Evolutionary conservation across 2,888 invertebrate genomes (phyloP).

Genomic region (Phortica magna): DNA sequence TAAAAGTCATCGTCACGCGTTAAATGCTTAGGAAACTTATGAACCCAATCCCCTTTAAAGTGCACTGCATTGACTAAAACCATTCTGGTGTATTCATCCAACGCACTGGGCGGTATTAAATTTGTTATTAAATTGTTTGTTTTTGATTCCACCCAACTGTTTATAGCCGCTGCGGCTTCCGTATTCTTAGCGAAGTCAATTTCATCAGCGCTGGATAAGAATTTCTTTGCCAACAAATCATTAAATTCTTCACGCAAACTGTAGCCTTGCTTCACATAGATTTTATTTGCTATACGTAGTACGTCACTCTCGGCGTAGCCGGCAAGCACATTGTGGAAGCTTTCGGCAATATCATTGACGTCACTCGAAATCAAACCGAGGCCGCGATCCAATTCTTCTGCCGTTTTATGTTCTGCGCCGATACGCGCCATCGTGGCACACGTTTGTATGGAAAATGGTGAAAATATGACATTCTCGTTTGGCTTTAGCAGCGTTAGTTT

Average conservation of each 20-base stretch:
- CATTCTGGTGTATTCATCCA: constrained; percentile 81
- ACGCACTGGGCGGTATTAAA: constrained; percentile 81
- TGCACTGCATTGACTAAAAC: constrained; percentile 87
- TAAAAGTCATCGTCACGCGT: constrained; percentile 84
- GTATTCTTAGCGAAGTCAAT: constrained; percentile 81
- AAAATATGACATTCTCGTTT: constrained; percentile 84
- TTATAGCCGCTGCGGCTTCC: constrained; percentile 82
- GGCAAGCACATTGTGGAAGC: constrained; percentile 61
- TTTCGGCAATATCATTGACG: constrained; percentile 59
- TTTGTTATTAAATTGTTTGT: constrained; percentile 91
- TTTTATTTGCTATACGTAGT: constrained; percentile 84
- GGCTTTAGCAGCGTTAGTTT: constrained; percentile 71
- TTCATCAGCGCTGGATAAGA: constrained; percentile 82
- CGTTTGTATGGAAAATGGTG: constrained; percentile 87
- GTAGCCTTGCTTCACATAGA: constrained; percentile 82
- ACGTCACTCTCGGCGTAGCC: constrained; percentile 56
- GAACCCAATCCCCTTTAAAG: constrained; percentile 88
- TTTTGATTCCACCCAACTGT: constrained; percentile 87
- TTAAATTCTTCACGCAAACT: constrained; percentile 80
- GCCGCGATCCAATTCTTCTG: constrained; percentile 80
- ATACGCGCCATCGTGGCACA: constrained; percentile 85
- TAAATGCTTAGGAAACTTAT: constrained; percentile 80
- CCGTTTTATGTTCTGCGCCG: constrained; percentile 83
- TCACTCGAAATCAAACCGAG: constrained; percentile 79
- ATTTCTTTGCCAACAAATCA: constrained; percentile 81